Evolutionary conservation across 1,140 invertebrate species (phyloP), one percentile per base, ranked within the genome.

Genomic region (Magallana gigas): DNA sequence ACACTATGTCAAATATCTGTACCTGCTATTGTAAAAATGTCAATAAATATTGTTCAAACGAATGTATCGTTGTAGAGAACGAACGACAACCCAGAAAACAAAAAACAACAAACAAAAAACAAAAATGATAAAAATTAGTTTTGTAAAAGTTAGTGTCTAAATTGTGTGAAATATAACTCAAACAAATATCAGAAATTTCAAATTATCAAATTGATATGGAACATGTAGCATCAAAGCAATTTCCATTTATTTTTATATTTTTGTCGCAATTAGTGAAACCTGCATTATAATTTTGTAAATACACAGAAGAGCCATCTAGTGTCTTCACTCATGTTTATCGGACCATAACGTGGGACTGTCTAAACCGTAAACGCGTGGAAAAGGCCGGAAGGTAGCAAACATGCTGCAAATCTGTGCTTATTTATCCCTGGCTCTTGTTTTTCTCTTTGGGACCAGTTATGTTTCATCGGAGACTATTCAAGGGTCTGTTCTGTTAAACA

Each of bases 271-370:
- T 76, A 76, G 68, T 76, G 36, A 29, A 76, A 12, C 23, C 23
- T 76, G 68, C 12, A 76, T 76, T 76, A 76, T 29, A 29, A 48
- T 48, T 64, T 76, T 76, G 64, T 71, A 71, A 71, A 71, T 29
- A 23, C 9, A 71, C 64, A 8, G 23, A 29, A 76, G 68, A 76
- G 68, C 68, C 68, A 36, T 29, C 68, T 76, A 29, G 68, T 36
- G 68, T 76, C 68, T 76, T 12, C 68, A 76, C 23, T 76, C 68
- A 76, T 76, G 68, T 18, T 76, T 76, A 76, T 76, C 68, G 68
- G 36, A 48, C 68, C 68, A 76, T 76, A 48, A 76, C 68, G 68
- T 76, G 9, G 68, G 23, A 76, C 60, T 64, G 9, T 29, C 2
- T 23, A 4, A 18, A 71, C 11, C 23, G 7, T 18, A 8, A n/a